These are phyloP conservation scores for Seira ritae DNA, from an alignment of 2,888 invertebrate species.

Conservation along the genomic window DNA sequence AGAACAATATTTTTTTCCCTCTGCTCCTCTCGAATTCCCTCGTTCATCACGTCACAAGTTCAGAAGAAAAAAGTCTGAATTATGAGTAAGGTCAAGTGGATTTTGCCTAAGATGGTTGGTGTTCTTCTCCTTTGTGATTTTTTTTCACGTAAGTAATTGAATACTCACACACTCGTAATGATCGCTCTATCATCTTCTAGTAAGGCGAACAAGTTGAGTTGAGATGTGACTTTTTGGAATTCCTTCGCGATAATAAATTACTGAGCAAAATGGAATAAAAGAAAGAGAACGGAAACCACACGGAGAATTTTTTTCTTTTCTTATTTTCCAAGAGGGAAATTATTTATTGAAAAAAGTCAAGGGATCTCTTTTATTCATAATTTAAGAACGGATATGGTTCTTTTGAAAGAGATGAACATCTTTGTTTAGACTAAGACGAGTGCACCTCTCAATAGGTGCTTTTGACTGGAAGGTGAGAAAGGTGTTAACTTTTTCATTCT, in stretches of 20 bases:
- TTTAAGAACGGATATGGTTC: too few species aligned
- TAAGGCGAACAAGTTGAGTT: constrained; percentile 38
- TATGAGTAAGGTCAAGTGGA: constrained; percentile 62
- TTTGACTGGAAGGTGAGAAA: constrained; percentile 64
- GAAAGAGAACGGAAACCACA: constrained; percentile 33
- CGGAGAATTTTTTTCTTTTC: constrained; percentile 24
- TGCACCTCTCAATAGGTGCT: constrained; percentile 50
- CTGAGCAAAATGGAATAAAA: not conserved
- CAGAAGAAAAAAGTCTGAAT: constrained; percentile 40
- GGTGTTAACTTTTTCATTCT: constrained; percentile 55
- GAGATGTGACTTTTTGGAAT: constrained; percentile 44
- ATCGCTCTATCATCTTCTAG: too few species aligned
- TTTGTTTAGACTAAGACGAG: too few species aligned
- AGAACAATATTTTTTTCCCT: constrained; percentile 36
- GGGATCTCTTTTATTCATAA: too few species aligned
- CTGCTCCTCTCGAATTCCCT: constrained; percentile 12
- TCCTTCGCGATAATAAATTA: constrained; percentile 42
- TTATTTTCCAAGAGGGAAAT: too few species aligned
- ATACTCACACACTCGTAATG: too few species aligned
- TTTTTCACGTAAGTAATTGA: too few species aligned
- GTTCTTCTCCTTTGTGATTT: too few species aligned
- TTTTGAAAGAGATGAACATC: too few species aligned
- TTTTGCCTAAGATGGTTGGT: constrained; percentile 55
- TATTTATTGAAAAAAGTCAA: too few species aligned
- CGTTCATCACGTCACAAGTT: too few species aligned